Evolutionary conservation across 2,113 vertebrate species (phyloP).

Genomic region (Cygnus buccinator): DNA sequence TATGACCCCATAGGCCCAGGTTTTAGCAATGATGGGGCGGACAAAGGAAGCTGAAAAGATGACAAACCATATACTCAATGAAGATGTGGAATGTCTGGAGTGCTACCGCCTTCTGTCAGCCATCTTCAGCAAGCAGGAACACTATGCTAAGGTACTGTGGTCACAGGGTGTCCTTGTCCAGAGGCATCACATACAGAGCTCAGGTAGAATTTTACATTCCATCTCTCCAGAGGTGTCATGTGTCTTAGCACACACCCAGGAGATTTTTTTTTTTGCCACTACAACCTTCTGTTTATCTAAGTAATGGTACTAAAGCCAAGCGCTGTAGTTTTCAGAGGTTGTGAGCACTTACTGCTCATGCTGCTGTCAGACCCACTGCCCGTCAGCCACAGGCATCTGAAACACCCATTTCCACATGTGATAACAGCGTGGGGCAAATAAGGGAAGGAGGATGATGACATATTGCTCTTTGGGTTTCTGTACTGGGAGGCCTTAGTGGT

Average conservation of each 20-base stretch:
- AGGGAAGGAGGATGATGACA: not conserved
- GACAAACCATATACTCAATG: slow-evolving; percentile 81
- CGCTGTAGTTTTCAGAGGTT: not conserved
- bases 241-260: not conserved
- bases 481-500: not conserved
- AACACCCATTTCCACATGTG: not conserved
- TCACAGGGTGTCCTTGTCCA: not conserved
- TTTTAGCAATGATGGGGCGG: slow-evolving; percentile 87
- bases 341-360: not conserved
- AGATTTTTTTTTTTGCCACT: not conserved
- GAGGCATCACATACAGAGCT: not conserved
- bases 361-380: not conserved
- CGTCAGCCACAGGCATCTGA: not conserved
- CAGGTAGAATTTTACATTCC: not conserved
- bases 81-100: slow-evolving; percentile 85
- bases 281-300: not conserved
- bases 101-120: slow-evolving; percentile 94
- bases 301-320: not conserved
- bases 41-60: slow-evolving; percentile 87
- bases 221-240: not conserved
- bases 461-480: not conserved
- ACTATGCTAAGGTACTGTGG: slow-evolving; percentile 81
- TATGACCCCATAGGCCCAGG: slow-evolving; percentile 84
- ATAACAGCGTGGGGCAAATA: not conserved
- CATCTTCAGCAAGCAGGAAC: slow-evolving; percentile 92